Evolutionary conservation across 2,797 vertebrate species (phyloP), one percentile per base, ranked within the genome.

Genomic region (Menidia menidia): DNA sequence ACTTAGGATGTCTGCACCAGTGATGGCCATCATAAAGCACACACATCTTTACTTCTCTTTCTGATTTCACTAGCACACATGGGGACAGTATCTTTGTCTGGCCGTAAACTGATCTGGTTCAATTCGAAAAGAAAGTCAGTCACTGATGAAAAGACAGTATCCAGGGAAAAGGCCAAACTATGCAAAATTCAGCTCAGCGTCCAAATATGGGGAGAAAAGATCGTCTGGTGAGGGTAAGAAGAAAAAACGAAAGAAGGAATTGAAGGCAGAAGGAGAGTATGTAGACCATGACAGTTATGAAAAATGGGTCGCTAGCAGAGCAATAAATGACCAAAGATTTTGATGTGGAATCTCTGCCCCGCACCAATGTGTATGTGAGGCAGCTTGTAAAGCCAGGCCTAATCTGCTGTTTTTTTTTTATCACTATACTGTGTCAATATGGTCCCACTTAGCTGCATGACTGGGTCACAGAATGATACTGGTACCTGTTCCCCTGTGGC

Each of bases 131-230:
- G 43, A 88, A 91, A 87, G 80, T 48, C 83, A 81, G 85, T 66
- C 81, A 72, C 83, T 88, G 91, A 83, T 92, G 89, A 92, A 92
- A 93, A 88, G 87, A 85, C 83, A 84, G 89, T 89, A 84, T 91
- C 91, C 84, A 88, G 89, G 85, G 88, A 88, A 87, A 90, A 89
- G 80, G 64, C 58, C 70, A 78, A 93, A 91, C 81, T 92, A 91
- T 92, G 87, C 81, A 88, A 86, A 90, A 83, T 81, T 78, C 77
- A 75, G 81, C 84, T 60, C 71, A 48, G 75, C 54, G 82, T 86
- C 90, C 91, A 92, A 92, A 93, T 89, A 92, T 90, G 92, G 89
- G 88, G 85, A 88, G 82, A 81, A 87, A 89, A 78, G 77, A 85
- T 71, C 0, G 42, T 83, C 86, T 89, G 75, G 78, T 66, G 19